Base-by-base conservation (phyloP, 2,113 vertebrate species). In the Ophiodon elongatus region DNA sequence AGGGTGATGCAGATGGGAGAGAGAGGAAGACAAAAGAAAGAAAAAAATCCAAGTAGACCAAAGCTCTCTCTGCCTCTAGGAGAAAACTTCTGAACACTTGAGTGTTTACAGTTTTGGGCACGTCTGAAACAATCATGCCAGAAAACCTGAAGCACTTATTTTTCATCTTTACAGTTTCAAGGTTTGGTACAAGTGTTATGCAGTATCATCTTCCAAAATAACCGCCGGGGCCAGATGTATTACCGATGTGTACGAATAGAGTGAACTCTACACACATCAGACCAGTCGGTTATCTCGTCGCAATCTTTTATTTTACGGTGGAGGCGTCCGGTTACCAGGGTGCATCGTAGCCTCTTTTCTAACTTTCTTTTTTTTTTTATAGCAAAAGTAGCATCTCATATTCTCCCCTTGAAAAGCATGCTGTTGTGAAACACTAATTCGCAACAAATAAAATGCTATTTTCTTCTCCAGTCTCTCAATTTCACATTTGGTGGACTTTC, bases 11-110 rank as follows among this genome's bases (percentile, higher is more conserved):
- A 70, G 4, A 14, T 9, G 25, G 74, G 47, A 52, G 56, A 60
- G 37, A 60, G 37, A 60, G 43, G 29, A 57, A 80, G 62, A 47
- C 14, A 47, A 73, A 50, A 66, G 25, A 50, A 57, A 45, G 2
- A 25, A 59, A 25, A 56, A 62, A 41, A 6, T 17, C 8, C 10
- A 6, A 27, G 13, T 19, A 19, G 43, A 56, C 15, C 17, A 43
- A 85, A 64, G 11, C 4, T 65, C 57, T 54, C 29, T 50, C 14
- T 63, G 39, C 60, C 57, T 67, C 7, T 0, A 35, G 43, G 43
- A 60, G 31, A 54, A 52, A 27, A 50, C 19, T 56, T 56, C 54
- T 13, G n/a, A 56, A 25, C 23, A 11, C n/a, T 13, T 14, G n/a
- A 3, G 54, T 27, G n/a, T 56, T 56, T 13, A 56, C 23, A 25